Evolutionary conservation across 2,113 vertebrate genomes (phyloP).

Genomic region (Dromaius novaehollandiae): DNA sequence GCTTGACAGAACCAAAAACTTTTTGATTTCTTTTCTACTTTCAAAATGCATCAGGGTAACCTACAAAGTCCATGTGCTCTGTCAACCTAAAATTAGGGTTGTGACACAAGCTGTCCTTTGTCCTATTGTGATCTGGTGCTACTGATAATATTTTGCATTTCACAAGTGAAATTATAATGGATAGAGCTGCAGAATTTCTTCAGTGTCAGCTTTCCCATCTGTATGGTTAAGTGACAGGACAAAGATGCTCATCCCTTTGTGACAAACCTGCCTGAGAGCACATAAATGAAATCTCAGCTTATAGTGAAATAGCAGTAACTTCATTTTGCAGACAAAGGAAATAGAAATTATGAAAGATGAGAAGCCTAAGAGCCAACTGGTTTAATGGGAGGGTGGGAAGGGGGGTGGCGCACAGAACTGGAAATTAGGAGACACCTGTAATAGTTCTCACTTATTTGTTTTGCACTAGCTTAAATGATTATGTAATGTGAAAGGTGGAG

Average conservation of each 20-base stretch:
- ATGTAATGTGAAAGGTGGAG: background rate
- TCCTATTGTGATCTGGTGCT: background rate
- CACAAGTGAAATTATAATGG: background rate
- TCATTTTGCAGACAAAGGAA: background rate
- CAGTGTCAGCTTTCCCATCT: background rate
- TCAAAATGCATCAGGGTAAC: background rate
- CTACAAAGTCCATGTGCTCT: background rate
- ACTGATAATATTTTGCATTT: background rate
- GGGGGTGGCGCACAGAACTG: background rate
- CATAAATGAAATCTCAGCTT: background rate
- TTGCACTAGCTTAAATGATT: background rate
- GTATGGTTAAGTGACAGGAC: background rate
- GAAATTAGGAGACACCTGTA: background rate
- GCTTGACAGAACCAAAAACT: background rate
- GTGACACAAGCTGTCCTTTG: background rate
- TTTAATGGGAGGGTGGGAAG: background rate
- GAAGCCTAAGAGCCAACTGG: background rate
- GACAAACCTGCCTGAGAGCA: background rate
- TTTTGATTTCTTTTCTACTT: background rate
- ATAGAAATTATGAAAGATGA: background rate
- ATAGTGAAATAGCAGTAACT: background rate
- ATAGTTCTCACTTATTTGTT: background rate
- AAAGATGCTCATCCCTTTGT: background rate
- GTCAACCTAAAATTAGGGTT: background rate
- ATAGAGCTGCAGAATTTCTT: constrained; percentile 10